These are phyloP conservation scores for Eilema caniola DNA, from an alignment of 2,888 invertebrate genomes.

Conservation along the genomic window DNA sequence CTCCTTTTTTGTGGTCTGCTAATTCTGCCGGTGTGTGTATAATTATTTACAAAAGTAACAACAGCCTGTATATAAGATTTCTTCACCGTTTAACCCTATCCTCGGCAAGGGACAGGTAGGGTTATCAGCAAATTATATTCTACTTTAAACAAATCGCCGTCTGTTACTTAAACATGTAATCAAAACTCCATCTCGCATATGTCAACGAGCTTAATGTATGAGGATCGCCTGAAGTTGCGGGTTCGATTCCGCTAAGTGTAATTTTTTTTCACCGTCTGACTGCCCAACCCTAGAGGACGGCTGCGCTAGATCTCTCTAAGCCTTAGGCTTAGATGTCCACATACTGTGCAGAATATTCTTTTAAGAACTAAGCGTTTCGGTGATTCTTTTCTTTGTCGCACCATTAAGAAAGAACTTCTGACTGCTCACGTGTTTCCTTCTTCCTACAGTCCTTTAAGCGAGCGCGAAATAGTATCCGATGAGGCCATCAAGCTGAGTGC, in stretches of 20 bases:
- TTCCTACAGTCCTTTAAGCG: too few species aligned
- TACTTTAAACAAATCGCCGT: slow-evolving; percentile 52
- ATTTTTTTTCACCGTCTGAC: too few species aligned
- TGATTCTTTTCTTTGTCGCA: too few species aligned
- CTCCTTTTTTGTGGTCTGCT: too few species aligned
- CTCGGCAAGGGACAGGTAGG: slow-evolving; percentile 23
- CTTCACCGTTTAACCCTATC: slow-evolving; percentile 33
- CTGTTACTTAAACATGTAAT: slow-evolving; percentile 41
- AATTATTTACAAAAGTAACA: background rate
- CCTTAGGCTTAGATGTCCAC: too few species aligned
- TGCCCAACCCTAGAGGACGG: background rate
- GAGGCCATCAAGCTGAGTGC: too few species aligned
- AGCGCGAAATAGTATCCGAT: too few species aligned
- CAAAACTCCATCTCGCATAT: slow-evolving; percentile 46
- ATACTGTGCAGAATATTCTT: too few species aligned
- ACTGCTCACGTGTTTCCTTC: too few species aligned
- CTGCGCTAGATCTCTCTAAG: background rate
- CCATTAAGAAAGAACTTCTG: too few species aligned
- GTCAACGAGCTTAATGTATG: slow-evolving; percentile 19
- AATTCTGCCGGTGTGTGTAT: too few species aligned
- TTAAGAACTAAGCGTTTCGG: too few species aligned
- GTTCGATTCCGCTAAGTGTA: background rate
- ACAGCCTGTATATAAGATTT: slow-evolving; percentile 29
- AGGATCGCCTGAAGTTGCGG: background rate
- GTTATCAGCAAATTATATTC: slow-evolving; percentile 49